Percentiles rank a stretch among this genome's conserved stretches.
These are phyloP conservation scores for Onchidella celtica DNA, from an alignment of 2,888 invertebrate species.

Conservation along the genomic window DNA sequence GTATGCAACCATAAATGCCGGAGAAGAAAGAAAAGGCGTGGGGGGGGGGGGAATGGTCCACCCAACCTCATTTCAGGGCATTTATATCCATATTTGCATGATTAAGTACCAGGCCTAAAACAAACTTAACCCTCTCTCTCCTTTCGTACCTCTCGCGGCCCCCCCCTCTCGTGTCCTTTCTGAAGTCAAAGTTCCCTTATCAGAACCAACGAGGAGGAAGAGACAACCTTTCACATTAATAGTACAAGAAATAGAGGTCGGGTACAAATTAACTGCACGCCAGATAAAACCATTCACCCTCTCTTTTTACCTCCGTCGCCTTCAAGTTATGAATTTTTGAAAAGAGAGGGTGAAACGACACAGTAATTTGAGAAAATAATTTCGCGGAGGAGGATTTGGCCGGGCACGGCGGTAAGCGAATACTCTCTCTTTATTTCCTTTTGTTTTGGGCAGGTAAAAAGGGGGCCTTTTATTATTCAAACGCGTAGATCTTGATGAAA, in stretches of 20 bases:
- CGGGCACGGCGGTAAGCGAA: neutral
- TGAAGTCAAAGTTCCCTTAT: neutral
- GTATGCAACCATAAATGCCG: too few relatives aligned
- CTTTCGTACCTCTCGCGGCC: neutral
- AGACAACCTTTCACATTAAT: neutral
- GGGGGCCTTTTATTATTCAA: neutral
- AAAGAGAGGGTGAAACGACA: neutral
- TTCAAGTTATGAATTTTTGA: neutral
- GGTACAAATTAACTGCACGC: too few relatives aligned
- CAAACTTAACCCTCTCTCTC: neutral
- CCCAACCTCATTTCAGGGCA: neutral
- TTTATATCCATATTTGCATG: neutral
- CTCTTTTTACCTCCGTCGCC: neutral
- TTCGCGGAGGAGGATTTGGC: neutral
- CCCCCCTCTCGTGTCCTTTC: neutral
- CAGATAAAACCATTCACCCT: too few relatives aligned
- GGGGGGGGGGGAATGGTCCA: too few relatives aligned
- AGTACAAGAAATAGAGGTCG: too few relatives aligned
- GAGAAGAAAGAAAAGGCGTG: too few relatives aligned
- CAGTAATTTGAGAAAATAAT: constrained; percentile 27
- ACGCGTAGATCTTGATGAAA: constrained; percentile 2
- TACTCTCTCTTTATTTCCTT: neutral
- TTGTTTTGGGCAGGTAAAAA: constrained; percentile 15
- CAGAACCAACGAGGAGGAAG: neutral
- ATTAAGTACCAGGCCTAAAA: neutral